Conservation (phyloP, 2,113 vertebrate genomes). For the Chamaetylas fuelleborni region DNA sequence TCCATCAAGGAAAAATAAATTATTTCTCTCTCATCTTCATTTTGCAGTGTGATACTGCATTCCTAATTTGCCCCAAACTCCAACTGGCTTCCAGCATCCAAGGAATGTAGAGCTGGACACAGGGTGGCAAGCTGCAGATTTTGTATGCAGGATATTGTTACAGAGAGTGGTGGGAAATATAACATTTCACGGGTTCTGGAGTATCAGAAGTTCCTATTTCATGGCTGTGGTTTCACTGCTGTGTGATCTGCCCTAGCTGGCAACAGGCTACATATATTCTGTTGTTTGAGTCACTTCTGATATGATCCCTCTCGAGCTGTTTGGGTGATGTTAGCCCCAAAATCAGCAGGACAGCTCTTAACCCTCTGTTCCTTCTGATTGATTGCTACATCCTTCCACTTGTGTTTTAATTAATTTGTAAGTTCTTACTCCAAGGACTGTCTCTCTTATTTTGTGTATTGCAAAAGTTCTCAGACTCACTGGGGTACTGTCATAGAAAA, state of each 20-base stretch:
- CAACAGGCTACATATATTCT: background rate
- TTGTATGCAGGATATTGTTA: background rate
- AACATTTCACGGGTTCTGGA: conserved; percentile 2
- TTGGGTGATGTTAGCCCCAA: background rate
- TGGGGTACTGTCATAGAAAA: background rate
- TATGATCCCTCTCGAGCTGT: background rate
- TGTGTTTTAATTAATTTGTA: background rate
- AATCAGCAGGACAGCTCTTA: background rate
- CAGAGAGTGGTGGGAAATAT: conserved; percentile 2
- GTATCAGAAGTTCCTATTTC: background rate
- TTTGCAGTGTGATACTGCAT: conserved; percentile 26
- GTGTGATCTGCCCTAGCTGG: conserved; percentile 1
- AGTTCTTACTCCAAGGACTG: background rate
- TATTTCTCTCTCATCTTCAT: conserved; percentile 43
- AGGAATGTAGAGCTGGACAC: conserved; percentile 17
- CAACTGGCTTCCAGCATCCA: background rate
- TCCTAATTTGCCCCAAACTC: conserved; percentile 51
- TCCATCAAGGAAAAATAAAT: conserved; percentile 46
- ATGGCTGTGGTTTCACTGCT: background rate
- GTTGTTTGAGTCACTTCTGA: background rate
- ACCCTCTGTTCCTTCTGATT: background rate
- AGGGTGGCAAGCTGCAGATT: conserved; percentile 29
- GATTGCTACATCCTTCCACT: background rate
- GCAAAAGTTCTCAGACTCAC: background rate
- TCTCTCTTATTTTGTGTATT: background rate